Base-by-base conservation (phyloP, 2,113 vertebrate genomes). In the Protomyctophum bolini region DNA sequence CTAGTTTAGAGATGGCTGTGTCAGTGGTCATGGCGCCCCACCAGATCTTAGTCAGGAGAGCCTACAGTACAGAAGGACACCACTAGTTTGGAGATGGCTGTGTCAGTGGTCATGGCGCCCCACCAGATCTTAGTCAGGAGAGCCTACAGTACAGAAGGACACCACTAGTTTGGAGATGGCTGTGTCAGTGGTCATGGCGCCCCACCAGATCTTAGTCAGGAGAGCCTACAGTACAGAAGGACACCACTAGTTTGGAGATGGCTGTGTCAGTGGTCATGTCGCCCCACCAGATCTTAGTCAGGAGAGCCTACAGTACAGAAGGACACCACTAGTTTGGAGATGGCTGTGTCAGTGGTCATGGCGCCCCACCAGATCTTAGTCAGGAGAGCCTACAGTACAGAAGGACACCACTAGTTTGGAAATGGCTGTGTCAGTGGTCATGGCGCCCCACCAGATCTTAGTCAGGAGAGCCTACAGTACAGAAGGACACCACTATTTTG, bases 311-410 rank as follows among this genome's bases (percentile, higher is more conserved):
- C n/a, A 21, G 21, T 21, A 21, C 75, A 93, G 87, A 98, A 98
- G 29, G 93, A 92, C 48, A 92, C 91, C 63, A 97, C 91, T 6
- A 99, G 92, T 85, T 94, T 94, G 86, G 96, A 93, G 77, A 99
- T 94, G 48, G 88, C 83, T 0, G 96, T 98, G 82, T 94, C 95
- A 0, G 94, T 94, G 6, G 89, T 95, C 96, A 99, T 96, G 54
- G 97, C 91, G 45, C 97, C 97, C 97, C 97, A 99, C 97, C 97
- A 98, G 73, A 98, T 96, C 91, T 95, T 96, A 55, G 97, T 99
- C 83, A 99, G 91, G 67, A 98, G 93, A 63, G 96, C 96, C 97
- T 99, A 88, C n/a, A n/a, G n/a, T n/a, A n/a, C n/a, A 93, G 87
- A 98, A 98, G 29, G 93, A 92, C 48, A 92, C 91, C 63, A 97